Evolutionary conservation across 1,140 invertebrate species (phyloP), one percentile per base, ranked within the genome.

Genomic region (Probaryconus sp.): DNA sequence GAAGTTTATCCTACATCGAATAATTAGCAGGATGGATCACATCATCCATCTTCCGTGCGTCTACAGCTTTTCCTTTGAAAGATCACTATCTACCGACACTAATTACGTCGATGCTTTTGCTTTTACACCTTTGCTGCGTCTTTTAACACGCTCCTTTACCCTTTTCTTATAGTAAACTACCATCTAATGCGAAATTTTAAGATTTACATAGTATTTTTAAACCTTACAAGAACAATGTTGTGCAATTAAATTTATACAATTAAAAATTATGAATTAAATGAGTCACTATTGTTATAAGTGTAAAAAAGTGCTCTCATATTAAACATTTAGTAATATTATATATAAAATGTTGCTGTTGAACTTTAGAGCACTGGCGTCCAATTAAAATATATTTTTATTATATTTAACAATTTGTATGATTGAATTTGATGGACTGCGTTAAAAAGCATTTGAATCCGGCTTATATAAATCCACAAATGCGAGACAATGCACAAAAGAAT

Each of bases 91-190:
- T 37, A 45, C 58, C 63, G 74, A 76, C 68, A 68, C 74, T 71
- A 76, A 76, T 76, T 76, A 71, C 74, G 68, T 69, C 68, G 67
- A 72, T 76, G 68, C 58, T 76, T 69, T 67, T 72, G 50, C 63
- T 68, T 71, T 76, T 72, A 64, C 74, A 69, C 68, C 68, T 76
- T 69, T 53, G 56, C 65, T 48, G 56, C 56, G 61, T 71, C 67
- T 68, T 71, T 68, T 58, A 68, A 53, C 48, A 45, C 56, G 47
- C 71, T 76, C 56, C 64, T 70, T 42, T 50, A 55, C 14, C 61
- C 11, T 48, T 28, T 60, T 31, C 53, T 69, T 60, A 43, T 64
- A 55, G 61, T 20, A 61, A 67, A 67, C 63, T 68, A 43, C 58
- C 56, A 63, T 50, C 63, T 30, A 50, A 10, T 18, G 21, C 1